Evolutionary conservation across 2,888 invertebrate species (phyloP).

Genomic region (Leptogaster cylindrica): DNA sequence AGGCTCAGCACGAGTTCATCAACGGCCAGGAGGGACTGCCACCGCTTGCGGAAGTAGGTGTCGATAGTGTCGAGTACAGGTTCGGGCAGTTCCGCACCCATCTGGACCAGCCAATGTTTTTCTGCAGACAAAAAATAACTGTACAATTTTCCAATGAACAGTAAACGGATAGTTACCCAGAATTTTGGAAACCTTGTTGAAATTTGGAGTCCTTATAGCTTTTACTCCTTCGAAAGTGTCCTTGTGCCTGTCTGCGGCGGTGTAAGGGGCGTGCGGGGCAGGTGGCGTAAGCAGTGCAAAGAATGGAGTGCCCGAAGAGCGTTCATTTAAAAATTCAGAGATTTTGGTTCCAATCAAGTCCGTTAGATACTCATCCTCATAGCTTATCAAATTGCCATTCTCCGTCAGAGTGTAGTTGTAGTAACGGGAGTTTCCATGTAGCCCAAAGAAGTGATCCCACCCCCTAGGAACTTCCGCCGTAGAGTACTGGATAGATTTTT

Average conservation of each 20-base stretch:
- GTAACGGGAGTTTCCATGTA: conserved; percentile 91
- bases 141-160: background rate
- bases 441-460: conserved; percentile 86
- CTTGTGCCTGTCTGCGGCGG: conserved; percentile 76
- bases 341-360: conserved; percentile 71
- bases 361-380: conserved; percentile 78
- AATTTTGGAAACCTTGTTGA: conserved; percentile 64
- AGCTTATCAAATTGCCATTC: conserved; percentile 74
- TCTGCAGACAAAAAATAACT: conserved; percentile 62
- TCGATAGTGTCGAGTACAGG: conserved; percentile 70
- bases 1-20: conserved; percentile 81
- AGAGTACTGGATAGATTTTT: conserved; percentile 43
- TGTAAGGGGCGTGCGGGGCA: conserved; percentile 86
- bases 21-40: conserved; percentile 83
- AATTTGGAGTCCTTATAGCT: conserved; percentile 73
- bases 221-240: conserved; percentile 67
- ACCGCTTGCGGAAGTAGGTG: conserved; percentile 73
- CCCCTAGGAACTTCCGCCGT: conserved; percentile 76
- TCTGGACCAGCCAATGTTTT: conserved; percentile 85
- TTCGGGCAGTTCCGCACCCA: conserved; percentile 70
- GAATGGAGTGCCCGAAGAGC: conserved; percentile 62
- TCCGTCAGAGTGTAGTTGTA: conserved; percentile 87
- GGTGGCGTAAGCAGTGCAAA: conserved; percentile 88
- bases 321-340: conserved; percentile 50
- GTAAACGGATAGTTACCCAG: conserved; percentile 48